Conservation (phyloP, 2,888 invertebrate species). For the Nemapogon koenigi region DNA sequence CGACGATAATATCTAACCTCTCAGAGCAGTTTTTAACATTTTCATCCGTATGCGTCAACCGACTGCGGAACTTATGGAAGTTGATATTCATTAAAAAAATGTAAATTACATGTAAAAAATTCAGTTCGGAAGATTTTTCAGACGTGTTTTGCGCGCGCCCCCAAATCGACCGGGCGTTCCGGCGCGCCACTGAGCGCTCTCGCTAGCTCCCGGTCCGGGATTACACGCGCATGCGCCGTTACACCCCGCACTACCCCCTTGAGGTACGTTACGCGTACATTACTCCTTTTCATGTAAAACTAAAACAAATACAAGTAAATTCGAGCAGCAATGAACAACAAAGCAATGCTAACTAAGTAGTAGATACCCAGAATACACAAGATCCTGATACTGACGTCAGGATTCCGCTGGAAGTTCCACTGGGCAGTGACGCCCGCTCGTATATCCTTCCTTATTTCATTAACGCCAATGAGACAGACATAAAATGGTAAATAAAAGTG, state of each 20-base stretch:
- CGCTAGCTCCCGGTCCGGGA: constrained; percentile 35
- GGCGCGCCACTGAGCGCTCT: constrained; percentile 57
- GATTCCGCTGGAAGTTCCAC: constrained; percentile 18
- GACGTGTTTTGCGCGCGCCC: constrained; percentile 36
- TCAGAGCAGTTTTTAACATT: neutral
- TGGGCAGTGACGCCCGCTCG: constrained; percentile 18
- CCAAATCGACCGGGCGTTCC: constrained; percentile 58
- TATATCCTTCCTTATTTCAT: constrained; percentile 22
- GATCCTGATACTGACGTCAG: constrained; percentile 32
- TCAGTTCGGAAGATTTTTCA: constrained; percentile 31
- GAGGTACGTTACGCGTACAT: constrained; percentile 16
- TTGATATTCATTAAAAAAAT: too few species aligned
- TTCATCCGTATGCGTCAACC: too few species aligned
- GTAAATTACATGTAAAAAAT: constrained; percentile 19
- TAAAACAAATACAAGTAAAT: neutral
- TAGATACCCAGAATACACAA: constrained; percentile 15
- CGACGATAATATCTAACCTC: too few species aligned
- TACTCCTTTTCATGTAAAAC: constrained; percentile 1
- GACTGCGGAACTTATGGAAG: too few species aligned
- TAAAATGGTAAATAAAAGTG: constrained; percentile 23
- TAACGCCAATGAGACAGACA: constrained; percentile 22
- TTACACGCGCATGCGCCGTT: constrained; percentile 40
- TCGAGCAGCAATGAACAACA: constrained; percentile 4
- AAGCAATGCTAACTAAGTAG: neutral
- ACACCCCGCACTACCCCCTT: constrained; percentile 17